Evolutionary conservation across 2,797 vertebrate genomes (phyloP).

Genomic region (Taenioides sp.): DNA sequence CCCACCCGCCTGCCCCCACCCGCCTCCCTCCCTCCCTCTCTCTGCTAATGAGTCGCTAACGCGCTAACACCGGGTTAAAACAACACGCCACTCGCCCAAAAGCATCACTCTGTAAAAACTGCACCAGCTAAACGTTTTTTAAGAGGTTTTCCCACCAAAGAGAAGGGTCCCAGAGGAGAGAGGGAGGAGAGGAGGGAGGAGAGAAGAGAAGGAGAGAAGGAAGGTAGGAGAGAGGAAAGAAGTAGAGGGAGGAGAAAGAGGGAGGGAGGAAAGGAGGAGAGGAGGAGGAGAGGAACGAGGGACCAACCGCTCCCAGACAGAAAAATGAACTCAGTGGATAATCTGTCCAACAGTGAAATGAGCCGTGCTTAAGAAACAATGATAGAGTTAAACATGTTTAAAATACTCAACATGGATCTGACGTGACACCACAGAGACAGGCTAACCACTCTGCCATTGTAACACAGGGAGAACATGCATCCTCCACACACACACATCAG

Average conservation of each 20-base stretch:
- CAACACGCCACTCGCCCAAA: conserved; percentile 43
- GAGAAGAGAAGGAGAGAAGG: no score
- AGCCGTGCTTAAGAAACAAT: background rate
- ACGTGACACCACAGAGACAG: background rate
- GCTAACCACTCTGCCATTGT: background rate
- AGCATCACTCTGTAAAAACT: conserved; percentile 42
- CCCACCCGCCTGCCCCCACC: no score
- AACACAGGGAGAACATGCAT: no score
- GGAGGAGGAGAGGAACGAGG: background rate
- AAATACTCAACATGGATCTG: background rate
- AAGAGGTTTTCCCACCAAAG: conserved; percentile 37
- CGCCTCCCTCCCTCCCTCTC: conserved; percentile 31
- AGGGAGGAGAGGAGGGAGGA: background rate
- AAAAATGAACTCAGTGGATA: background rate
- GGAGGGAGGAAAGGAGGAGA: no score
- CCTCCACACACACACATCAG: no score
- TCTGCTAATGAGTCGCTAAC: conserved; percentile 21
- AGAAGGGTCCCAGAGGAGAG: background rate
- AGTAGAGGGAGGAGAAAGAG: no score
- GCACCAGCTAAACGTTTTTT: conserved; percentile 18
- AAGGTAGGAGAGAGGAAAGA: no score
- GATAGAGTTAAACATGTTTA: background rate
- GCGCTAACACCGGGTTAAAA: conserved; percentile 21
- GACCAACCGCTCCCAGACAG: background rate
- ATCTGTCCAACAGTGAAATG: background rate